Conservation (phyloP, 2,113 vertebrate genomes). For the Dendropsophus ebraccatus region DNA sequence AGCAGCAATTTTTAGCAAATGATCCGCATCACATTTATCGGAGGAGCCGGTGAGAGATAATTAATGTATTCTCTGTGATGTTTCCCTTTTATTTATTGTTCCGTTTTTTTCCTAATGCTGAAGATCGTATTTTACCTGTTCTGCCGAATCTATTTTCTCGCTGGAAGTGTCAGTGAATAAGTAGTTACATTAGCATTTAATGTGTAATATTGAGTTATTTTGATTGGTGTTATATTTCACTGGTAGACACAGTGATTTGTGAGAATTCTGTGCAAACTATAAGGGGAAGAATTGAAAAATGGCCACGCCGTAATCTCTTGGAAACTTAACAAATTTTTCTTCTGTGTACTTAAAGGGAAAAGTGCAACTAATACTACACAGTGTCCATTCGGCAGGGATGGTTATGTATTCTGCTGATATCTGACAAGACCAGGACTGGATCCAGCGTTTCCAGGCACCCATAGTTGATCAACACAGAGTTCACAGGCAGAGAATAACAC, state of each 20-base stretch:
- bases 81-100: slow-evolving; percentile 24
- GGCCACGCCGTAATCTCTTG: not conserved
- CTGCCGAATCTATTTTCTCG: slow-evolving; percentile 66
- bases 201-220: slow-evolving; percentile 68
- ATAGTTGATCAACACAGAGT: no score
- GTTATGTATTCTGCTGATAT: not conserved
- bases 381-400: not conserved
- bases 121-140: slow-evolving; percentile 42
- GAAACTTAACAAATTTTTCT: not conserved
- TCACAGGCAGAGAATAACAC: no score
- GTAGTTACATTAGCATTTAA: slow-evolving; percentile 65
- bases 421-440: no score
- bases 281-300: not conserved
- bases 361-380: not conserved
- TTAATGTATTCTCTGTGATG: not conserved
- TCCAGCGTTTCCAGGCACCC: no score
- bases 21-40: not conserved
- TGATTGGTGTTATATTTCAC: slow-evolving; percentile 72
- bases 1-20: not conserved
- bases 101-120: not conserved
- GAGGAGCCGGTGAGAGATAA: not conserved
- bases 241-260: slow-evolving; percentile 32
- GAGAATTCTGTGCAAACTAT: not conserved
- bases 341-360: not conserved
- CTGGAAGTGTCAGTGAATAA: slow-evolving; percentile 68